Evolutionary conservation across 2,797 vertebrate species (phyloP), one percentile per base, ranked within the genome.

Genomic region (Hemitrygon akajei): DNA sequence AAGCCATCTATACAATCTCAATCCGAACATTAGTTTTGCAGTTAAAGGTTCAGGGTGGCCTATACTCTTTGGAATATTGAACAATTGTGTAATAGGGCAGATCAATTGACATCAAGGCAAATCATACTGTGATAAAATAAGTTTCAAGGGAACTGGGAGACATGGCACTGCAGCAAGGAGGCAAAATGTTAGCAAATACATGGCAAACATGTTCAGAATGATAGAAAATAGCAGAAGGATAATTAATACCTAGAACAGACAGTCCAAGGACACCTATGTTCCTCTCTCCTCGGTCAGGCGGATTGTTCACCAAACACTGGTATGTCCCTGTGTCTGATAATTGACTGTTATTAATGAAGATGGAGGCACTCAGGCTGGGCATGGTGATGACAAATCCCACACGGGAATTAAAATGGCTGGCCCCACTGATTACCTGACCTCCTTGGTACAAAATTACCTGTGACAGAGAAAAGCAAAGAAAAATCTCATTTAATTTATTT

Each of bases 331-430:
- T 99, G 96, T 99, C 99, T 0, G 98, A 98, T 10, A 99, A 97
- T 96, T 99, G 98, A 82, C 98, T 99, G 96, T 98, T 99, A 97
- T 99, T 99, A 97, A 99, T 99, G 97, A 99, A 98, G 96, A 99
- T 98, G 95, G 99, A 99, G 97, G 98, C 99, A 97, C 98, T 99
- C 97, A 98, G 99, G 95, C 98, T 98, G 95, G 99, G 99, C 99
- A 99, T 99, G 94, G 98, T 99, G 96, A 97, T 97, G 95, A 97
- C 97, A 94, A 99, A 99, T 95, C 98, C 98, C 95, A 99, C 98
- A 94, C 99, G 97, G 58, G 98, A 98, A 14, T 97, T 97, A 96
- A 99, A 98, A 94, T 98, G 98, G 95, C 98, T 97, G 94, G 98
- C 97, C 75, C 98, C 97, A 93, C 98, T 98, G 96, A 99, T 98